Conservation (phyloP, 2,113 vertebrate species). For the Chitala chitala region DNA sequence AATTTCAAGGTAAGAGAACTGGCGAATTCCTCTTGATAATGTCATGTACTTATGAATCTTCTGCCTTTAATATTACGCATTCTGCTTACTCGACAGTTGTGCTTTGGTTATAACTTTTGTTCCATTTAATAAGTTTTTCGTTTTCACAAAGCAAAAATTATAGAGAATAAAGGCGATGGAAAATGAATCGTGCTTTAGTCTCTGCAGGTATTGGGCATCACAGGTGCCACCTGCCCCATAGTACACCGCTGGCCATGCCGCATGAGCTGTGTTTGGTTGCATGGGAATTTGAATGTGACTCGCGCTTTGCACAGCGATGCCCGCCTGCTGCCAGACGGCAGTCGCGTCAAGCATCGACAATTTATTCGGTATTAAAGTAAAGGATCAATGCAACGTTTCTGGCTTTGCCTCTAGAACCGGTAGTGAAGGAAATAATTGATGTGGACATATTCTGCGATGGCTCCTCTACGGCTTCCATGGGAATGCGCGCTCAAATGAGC, state of each 20-base stretch:
- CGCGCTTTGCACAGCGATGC: background rate
- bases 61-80: background rate
- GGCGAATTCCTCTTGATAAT: background rate
- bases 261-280: background rate
- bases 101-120: conserved; percentile 3
- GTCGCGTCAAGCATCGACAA: too few relatives aligned
- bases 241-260: background rate
- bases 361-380: too few relatives aligned
- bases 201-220: background rate
- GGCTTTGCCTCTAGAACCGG: too few relatives aligned
- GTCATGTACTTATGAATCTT: too few relatives aligned
- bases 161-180: background rate
- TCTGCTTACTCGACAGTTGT: background rate
- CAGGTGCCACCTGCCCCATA: background rate
- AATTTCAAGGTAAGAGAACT: background rate
- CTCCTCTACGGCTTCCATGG: too few relatives aligned
- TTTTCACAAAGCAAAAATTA: background rate
- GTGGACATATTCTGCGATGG: too few relatives aligned
- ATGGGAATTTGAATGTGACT: conserved; percentile 14
- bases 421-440: too few relatives aligned
- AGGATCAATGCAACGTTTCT: too few relatives aligned
- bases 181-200: background rate
- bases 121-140: background rate
- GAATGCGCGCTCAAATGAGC: too few relatives aligned
- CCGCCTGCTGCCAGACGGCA: too few relatives aligned